These are phyloP conservation scores for Microtus montanus DNA, from an alignment of 2,113 vertebrate species.

Conservation along the genomic window DNA sequence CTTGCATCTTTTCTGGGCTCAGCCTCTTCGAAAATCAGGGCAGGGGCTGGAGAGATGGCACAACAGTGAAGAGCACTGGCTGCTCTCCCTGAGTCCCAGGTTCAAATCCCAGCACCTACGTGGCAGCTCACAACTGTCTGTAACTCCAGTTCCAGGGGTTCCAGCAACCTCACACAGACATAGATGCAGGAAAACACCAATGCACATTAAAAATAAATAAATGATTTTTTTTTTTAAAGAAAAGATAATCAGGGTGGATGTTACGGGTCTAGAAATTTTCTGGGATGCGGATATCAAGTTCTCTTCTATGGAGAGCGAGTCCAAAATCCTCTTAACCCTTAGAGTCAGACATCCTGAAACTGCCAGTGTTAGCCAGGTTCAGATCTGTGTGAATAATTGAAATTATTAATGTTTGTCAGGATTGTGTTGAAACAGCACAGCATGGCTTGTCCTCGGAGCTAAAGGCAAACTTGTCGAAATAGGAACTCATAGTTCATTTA, in stretches of 20 bases:
- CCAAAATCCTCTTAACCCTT: not conserved
- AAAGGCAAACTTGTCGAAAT: conserved; percentile 42
- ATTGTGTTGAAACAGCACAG: conserved; percentile 8
- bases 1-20: not conserved
- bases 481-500: conserved; percentile 19
- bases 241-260: not conserved
- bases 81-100: not conserved
- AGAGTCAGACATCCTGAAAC: conserved; percentile 48
- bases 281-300: conserved; percentile 24
- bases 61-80: not conserved
- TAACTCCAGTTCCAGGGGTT: not conserved
- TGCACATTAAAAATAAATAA: not conserved
- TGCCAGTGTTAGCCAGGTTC: conserved; percentile 42
- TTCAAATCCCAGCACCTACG: not conserved
- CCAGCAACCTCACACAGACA: not conserved
- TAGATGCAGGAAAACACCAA: not conserved
- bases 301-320: not conserved
- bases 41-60: not conserved
- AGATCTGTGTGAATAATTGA: conserved; percentile 54
- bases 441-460: not conserved
- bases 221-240: not conserved
- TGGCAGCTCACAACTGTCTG: not conserved
- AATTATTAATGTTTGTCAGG: conserved; percentile 55
- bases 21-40: not conserved
- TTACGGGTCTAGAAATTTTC: not conserved